phyloP scores from a whole-genome alignment of 2,888 invertebrate species.

The Unio pictorum region DNA sequence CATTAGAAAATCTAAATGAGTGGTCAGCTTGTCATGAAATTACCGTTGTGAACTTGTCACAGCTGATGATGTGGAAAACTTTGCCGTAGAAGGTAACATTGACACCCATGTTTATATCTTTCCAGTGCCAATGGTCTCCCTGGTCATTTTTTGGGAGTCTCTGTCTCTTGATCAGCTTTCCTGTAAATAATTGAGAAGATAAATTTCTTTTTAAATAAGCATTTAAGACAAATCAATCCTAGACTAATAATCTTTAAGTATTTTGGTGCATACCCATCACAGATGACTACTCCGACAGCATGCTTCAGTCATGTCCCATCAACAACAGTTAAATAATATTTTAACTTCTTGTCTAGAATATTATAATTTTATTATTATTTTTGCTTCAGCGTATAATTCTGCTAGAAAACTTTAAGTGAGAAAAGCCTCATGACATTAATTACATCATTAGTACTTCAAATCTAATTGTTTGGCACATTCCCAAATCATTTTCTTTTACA shows the following conservation, averaged over 20 bases:
- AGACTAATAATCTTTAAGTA: not conserved
- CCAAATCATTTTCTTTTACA: no score
- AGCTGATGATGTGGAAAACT: conserved; percentile 84
- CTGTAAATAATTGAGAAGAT: conserved; percentile 74
- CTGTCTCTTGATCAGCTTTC: conserved; percentile 82
- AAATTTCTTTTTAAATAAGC: not conserved
- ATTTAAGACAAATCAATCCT: not conserved
- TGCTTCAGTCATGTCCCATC: no score
- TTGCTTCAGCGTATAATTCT: no score
- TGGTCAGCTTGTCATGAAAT: conserved; percentile 19
- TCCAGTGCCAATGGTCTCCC: conserved; percentile 84
- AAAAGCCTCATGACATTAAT: no score
- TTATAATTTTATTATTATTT: no score
- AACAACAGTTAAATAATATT: no score
- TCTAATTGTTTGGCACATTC: no score
- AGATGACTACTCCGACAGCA: not conserved
- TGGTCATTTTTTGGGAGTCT: conserved; percentile 83
- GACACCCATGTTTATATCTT: conserved; percentile 86
- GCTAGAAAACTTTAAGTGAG: no score
- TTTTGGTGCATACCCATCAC: not conserved
- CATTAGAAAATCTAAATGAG: not conserved
- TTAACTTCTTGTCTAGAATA: no score
- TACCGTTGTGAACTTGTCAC: conserved; percentile 85
- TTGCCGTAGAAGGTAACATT: conserved; percentile 86
- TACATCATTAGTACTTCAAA: no score